phyloP scores from a whole-genome alignment of 2,113 vertebrate species.

The Erpornis zantholeuca region DNA sequence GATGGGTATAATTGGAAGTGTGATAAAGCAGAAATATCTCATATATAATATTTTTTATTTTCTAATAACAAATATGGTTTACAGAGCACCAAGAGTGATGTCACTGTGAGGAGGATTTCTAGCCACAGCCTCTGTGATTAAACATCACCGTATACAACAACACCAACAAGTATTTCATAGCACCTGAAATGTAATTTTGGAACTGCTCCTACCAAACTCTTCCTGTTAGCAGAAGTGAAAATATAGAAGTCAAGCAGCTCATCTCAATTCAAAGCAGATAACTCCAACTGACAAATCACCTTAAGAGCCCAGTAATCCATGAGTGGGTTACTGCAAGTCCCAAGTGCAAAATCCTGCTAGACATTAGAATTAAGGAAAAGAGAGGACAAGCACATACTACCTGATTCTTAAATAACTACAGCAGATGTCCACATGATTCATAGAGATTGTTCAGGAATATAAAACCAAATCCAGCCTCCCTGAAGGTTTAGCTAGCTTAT shows the following conservation, averaged over 20 bases:
- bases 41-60: neutral
- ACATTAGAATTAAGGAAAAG: neutral
- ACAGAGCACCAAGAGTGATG: neutral
- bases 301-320: neutral
- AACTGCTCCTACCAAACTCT: neutral
- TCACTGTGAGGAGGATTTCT: neutral
- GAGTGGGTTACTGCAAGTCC: neutral
- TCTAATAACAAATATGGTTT: neutral
- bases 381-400: neutral
- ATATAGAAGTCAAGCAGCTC: neutral
- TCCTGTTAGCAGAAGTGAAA: neutral
- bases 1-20: neutral
- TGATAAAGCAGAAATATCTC: fast-evolving
- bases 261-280: neutral
- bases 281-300: neutral
- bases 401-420: slow-evolving; percentile 1
- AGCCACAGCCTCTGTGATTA: neutral
- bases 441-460: neutral
- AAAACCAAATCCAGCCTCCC: neutral
- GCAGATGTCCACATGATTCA: neutral
- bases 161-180: neutral
- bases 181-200: neutral
- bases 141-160: neutral
- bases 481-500: neutral
- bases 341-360: slow-evolving; percentile 7